phyloP scores from a whole-genome alignment of 2,113 vertebrate genomes.

The Rhabdomys dilectus region DNA sequence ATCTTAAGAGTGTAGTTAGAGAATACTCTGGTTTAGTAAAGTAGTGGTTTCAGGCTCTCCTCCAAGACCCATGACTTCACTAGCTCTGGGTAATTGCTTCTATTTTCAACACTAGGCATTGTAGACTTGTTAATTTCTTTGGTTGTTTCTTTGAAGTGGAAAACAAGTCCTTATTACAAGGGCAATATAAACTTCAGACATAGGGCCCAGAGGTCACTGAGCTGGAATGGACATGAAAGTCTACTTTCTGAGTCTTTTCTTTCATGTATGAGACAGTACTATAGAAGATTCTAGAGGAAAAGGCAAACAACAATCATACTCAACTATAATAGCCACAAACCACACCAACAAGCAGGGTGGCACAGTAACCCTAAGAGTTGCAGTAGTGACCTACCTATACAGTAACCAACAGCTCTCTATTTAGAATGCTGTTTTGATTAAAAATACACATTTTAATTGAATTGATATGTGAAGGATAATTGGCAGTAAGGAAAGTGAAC shows the following conservation, averaged over 20 bases:
- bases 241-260: not conserved
- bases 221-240: not conserved
- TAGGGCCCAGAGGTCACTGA: not conserved
- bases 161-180: too few relatives aligned
- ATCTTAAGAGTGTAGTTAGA: not conserved
- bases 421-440: not conserved
- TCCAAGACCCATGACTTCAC: too few relatives aligned
- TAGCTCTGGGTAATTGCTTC: too few relatives aligned
- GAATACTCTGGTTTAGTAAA: not conserved
- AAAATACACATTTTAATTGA: constrained; percentile 30
- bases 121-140: too few relatives aligned
- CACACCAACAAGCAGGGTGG: not conserved
- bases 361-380: not conserved
- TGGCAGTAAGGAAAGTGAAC: not conserved
- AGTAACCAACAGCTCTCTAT: not conserved
- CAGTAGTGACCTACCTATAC: not conserved
- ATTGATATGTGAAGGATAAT: not conserved
- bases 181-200: too few relatives aligned
- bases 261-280: not conserved
- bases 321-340: not conserved
- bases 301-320: not conserved
- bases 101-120: too few relatives aligned
- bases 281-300: not conserved
- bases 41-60: too few relatives aligned
- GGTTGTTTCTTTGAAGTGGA: too few relatives aligned